A percentile compares a stretch with the other conserved stretches of the same genome.
These are phyloP conservation scores for Maccullochella peelii DNA, from an alignment of 2,113 vertebrate genomes.

Conservation along the genomic window DNA sequence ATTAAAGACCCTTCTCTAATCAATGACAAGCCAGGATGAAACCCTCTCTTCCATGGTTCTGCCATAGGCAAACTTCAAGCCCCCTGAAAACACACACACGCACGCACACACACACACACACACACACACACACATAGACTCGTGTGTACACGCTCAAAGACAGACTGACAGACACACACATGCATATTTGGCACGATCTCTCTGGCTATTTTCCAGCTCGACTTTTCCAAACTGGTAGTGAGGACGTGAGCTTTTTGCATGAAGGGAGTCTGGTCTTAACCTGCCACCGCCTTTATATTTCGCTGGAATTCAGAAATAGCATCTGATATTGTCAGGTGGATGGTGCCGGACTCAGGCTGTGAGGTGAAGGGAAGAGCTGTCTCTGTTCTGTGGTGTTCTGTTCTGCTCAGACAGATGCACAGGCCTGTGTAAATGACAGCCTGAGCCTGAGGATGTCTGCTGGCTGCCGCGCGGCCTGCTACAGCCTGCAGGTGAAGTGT, in stretches of 20 bases:
- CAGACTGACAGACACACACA: constrained; percentile 42
- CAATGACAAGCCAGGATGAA: constrained; percentile 99
- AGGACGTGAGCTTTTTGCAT: constrained; percentile 1
- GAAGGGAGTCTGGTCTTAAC: constrained; percentile 11
- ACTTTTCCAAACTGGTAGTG: constrained; percentile 36
- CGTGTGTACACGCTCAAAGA: constrained; percentile 4
- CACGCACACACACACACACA: not conserved
- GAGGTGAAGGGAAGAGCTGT: constrained; percentile 85
- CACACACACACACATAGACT: constrained; percentile 18
- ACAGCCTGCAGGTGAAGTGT: constrained; percentile 99
- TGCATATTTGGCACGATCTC: constrained; percentile 39
- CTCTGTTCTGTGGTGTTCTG: constrained; percentile 68
- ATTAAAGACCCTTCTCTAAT: constrained; percentile 99
- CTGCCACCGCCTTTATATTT: constrained; percentile 27
- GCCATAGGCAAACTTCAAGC: constrained; percentile 83
- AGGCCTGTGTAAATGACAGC: constrained; percentile 96
- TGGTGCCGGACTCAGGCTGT: constrained; percentile 89
- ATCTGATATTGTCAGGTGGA: constrained; percentile 64
- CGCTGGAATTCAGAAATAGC: constrained; percentile 31
- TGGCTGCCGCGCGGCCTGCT: constrained; percentile 94
- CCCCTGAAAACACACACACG: constrained; percentile 54
- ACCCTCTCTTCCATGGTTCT: constrained; percentile 88
- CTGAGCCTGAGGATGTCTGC: constrained; percentile 96
- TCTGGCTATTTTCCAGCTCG: constrained; percentile 62
- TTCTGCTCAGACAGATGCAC: constrained; percentile 93